Evolutionary conservation across 2,888 invertebrate genomes (phyloP).

Genomic region (Hydriomena furcata): DNA sequence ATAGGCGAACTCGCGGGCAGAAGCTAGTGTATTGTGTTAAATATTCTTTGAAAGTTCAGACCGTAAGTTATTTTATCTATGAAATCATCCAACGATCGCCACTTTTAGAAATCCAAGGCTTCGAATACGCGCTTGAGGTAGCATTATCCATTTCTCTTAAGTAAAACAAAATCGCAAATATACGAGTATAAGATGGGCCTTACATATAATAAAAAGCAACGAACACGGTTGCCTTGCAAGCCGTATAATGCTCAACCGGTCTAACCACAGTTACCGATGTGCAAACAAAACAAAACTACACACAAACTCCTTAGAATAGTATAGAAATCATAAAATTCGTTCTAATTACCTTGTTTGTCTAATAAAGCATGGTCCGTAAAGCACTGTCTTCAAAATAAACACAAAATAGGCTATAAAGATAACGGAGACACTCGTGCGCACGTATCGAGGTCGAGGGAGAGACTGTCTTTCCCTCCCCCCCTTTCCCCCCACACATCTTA

Average conservation of each 20-base stretch:
- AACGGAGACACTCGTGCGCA: conserved; percentile 32
- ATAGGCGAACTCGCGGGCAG: no score
- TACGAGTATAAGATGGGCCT: conserved; percentile 17
- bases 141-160: no score
- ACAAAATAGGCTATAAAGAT: conserved; percentile 31
- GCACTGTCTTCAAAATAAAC: conserved; percentile 13
- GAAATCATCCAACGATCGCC: no score
- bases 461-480: conserved; percentile 28
- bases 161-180: conserved; percentile 11
- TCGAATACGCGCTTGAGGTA: no score
- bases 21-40: no score
- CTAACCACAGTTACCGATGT: conserved; percentile 16
- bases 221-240: conserved; percentile 32
- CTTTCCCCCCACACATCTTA: conserved; percentile 5
- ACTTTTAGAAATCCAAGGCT: no score
- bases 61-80: no score
- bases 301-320: neutral
- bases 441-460: conserved; percentile 16
- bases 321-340: neutral
- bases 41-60: no score
- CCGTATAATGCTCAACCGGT: conserved; percentile 37
- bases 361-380: conserved; percentile 25
- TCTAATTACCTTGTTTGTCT: conserved; percentile 25
- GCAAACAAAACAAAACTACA: neutral
- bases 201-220: conserved; percentile 29